These are phyloP conservation scores for Salmo trutta DNA, from an alignment of 2,797 vertebrate species.

Conservation along the genomic window DNA sequence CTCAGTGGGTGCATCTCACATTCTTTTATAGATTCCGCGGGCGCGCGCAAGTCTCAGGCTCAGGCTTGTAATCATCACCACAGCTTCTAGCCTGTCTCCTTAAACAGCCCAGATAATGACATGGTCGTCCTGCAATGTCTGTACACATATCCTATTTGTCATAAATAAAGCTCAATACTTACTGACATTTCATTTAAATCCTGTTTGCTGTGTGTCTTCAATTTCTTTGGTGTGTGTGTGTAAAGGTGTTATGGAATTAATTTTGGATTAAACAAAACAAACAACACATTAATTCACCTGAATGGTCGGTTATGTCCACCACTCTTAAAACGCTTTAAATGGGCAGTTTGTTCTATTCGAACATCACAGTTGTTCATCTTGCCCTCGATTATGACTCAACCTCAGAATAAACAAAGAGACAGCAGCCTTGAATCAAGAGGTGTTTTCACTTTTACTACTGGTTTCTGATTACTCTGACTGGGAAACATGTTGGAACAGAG, in stretches of 20 bases:
- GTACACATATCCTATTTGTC: conserved; percentile 22
- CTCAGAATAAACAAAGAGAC: neutral
- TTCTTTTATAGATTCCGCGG: conserved; percentile 70
- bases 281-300: neutral
- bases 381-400: neutral
- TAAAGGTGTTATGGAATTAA: neutral
- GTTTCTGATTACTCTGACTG: neutral
- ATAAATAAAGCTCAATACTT: conserved; percentile 21
- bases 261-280: neutral
- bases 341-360: neutral
- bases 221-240: neutral
- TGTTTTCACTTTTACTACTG: neutral
- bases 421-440: neutral
- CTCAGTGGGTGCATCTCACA: conserved; percentile 42
- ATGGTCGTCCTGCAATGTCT: neutral
- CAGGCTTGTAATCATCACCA: neutral
- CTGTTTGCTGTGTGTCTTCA: conserved; percentile 16
- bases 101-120: conserved; percentile 37
- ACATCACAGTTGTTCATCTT: neutral
- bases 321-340: neutral
- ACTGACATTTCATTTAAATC: conserved; percentile 35
- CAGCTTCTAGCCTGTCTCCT: neutral
- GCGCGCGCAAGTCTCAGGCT: conserved; percentile 52
- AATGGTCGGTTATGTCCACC: no score
- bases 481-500: neutral